These are phyloP conservation scores for Eretmocerus hayati DNA, from an alignment of 2,888 invertebrate genomes.

Conservation along the genomic window DNA sequence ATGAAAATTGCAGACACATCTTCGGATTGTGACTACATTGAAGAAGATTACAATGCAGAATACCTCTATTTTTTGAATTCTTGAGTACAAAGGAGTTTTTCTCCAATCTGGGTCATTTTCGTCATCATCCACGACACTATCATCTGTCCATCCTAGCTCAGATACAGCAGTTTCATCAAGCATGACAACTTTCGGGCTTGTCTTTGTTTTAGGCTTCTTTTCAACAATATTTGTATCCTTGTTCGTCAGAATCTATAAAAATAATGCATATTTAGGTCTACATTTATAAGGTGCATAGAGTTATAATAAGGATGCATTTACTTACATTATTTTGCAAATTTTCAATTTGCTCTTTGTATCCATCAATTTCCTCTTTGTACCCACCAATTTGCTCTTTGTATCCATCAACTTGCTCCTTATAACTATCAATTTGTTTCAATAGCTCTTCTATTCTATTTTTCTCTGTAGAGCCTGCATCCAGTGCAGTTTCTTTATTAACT, in stretches of 20 bases:
- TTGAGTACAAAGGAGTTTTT: slow-evolving; percentile 58
- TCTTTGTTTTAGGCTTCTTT: slow-evolving; percentile 3
- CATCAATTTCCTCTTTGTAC: no score
- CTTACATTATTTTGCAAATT: slow-evolving; percentile 14
- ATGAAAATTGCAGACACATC: neutral
- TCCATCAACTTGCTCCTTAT: slow-evolving; percentile 12
- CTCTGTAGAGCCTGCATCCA: slow-evolving; percentile 1
- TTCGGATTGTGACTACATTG: neutral
- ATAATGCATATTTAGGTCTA: slow-evolving; percentile 1
- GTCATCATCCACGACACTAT: slow-evolving; percentile 41
- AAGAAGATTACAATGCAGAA: neutral
- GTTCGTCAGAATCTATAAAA: slow-evolving; percentile 11
- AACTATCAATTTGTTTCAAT: slow-evolving; percentile 7
- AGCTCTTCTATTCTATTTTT: slow-evolving; percentile 16
- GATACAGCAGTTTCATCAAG: slow-evolving; percentile 1
- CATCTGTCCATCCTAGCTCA: slow-evolving; percentile 25
- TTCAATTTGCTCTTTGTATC: slow-evolving; percentile 12
- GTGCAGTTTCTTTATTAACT: slow-evolving; percentile 4
- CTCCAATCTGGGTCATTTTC: slow-evolving; percentile 64
- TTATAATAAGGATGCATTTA: no score
- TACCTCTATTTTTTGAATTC: slow-evolving; percentile 39
- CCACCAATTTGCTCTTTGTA: no score
- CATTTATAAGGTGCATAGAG: neutral
- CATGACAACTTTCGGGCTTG: neutral
- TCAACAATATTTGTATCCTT: slow-evolving; percentile 7